Percentiles rank a stretch among this genome's conserved stretches.
Evolutionary conservation across 2,888 invertebrate species (phyloP).

Genomic region (Noctua pronuba): DNA sequence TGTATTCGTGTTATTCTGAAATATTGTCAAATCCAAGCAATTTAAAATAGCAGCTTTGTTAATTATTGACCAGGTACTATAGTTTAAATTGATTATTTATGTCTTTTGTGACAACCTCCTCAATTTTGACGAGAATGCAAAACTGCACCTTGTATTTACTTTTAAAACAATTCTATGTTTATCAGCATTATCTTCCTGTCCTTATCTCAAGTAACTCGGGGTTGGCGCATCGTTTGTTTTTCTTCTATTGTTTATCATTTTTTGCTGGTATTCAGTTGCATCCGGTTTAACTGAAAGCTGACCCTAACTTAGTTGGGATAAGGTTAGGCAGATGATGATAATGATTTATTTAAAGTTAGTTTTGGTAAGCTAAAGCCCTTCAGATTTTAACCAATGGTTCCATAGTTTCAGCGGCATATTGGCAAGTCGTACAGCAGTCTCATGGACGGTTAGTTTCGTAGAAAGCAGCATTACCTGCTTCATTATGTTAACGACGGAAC

Average conservation of each 20-base stretch:
- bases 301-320: not conserved
- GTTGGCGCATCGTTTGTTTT: not conserved
- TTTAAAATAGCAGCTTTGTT: too few species aligned
- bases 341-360: not conserved
- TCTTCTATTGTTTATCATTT: not conserved
- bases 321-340: not conserved
- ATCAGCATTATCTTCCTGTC: not conserved
- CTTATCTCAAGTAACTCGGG: not conserved
- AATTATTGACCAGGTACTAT: too few species aligned
- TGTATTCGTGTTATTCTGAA: too few species aligned
- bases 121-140: too few species aligned
- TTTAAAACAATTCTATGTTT: not conserved
- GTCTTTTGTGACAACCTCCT: too few species aligned
- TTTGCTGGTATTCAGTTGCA: not conserved
- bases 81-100: too few species aligned
- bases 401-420: slow-evolving; percentile 25
- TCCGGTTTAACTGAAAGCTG: not conserved
- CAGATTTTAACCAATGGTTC: slow-evolving; percentile 21
- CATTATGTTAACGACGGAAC: not conserved
- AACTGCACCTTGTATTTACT: too few species aligned
- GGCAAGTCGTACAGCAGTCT: not conserved
- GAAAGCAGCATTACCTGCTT: not conserved
- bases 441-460: slow-evolving; percentile 1
- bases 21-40: too few species aligned
- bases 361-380: not conserved